phyloP scores from a whole-genome alignment of 2,113 vertebrate genomes.

The Neogobius melanostomus region DNA sequence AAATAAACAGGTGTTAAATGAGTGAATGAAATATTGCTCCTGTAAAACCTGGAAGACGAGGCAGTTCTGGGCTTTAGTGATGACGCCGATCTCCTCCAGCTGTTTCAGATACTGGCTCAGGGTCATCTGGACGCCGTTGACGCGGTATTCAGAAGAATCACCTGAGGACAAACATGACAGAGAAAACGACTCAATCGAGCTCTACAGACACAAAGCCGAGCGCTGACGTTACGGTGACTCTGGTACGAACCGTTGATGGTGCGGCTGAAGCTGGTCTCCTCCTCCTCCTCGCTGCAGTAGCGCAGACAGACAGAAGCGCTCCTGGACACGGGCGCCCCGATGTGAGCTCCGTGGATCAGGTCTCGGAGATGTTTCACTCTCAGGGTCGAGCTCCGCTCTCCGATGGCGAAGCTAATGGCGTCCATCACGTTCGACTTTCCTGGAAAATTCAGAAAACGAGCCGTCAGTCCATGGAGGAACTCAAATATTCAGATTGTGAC shows the following conservation, averaged over 20 bases:
- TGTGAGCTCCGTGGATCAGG: conserved; percentile 89
- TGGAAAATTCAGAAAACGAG: conserved; percentile 1
- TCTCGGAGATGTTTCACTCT: conserved; percentile 85
- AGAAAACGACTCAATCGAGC: no score
- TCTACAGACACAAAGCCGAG: no score
- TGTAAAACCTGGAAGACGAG: conserved; percentile 89
- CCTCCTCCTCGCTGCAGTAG: conserved; percentile 77
- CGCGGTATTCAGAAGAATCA: conserved; percentile 79
- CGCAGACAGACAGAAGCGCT: conserved; percentile 81
- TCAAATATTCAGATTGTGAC: no score
- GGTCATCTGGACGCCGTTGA: conserved; percentile 75
- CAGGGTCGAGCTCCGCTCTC: conserved; percentile 80
- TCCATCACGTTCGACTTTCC: conserved; percentile 98
- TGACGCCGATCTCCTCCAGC: conserved; percentile 85
- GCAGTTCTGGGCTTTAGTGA: conserved; percentile 89
- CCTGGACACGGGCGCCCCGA: conserved; percentile 81
- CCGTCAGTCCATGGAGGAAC: no score
- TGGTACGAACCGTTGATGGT: conserved; percentile 77
- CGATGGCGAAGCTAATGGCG: conserved; percentile 90
- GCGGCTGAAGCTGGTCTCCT: conserved; percentile 80
- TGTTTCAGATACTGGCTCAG: conserved; percentile 78
- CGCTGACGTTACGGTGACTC: no score
- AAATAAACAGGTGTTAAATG: no score
- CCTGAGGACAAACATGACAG: conserved; percentile 65
- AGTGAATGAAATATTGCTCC: no score